Evolutionary conservation across 2,888 invertebrate species (phyloP), one percentile per base, ranked within the genome.

Genomic region (Dynastes grantii): DNA sequence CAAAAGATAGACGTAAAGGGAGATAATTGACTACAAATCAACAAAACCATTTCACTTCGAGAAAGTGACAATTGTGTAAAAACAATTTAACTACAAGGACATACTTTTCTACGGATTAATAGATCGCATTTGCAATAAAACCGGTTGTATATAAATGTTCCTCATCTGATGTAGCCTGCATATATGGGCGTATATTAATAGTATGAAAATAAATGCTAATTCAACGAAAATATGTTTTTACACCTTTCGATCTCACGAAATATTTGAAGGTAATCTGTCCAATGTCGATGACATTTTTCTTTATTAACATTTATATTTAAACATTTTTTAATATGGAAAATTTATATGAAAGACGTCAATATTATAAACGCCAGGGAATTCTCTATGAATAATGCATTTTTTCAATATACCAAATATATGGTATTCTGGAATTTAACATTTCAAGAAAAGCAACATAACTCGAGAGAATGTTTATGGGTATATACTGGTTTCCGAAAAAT

Each of bases 21-120:
- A 32, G 32, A 32, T 32, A 32, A 32, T 5, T 45, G 8, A 11
- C 11, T 45, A 45, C 9, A 9, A 77, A 77, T 58, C 45, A 77
- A 22, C 22, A 22, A 22, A 77, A 55, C 45, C 68, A 77, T 77
- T 77, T 77, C 77, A 70, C 77, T 68, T 70, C 22, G 70, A 40
- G 77, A 77, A 77, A 77, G 70, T 70, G 40, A 70, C 49, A 70
- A 77, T 9, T 58, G 49, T 61, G 22, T 58, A 45, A 77, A 32
- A 77, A 77, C 61, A 77, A 65, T 70, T 77, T 70, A 67, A 27
- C 8, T 29, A 40, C 68, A 77, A 70, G 32, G 61, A 29, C 29
- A 13, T 27, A 8, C 22, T 22, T 37, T 37, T 37, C 37, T 37
- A 45, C 11, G 45, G 45, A 45, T 8, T 45, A 45, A 1, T 45